A percentile compares a stretch with the other conserved stretches of the same genome.
These are phyloP conservation scores for Mimumesa dahlbomi DNA, from an alignment of 2,888 invertebrate species.

Conservation along the genomic window DNA sequence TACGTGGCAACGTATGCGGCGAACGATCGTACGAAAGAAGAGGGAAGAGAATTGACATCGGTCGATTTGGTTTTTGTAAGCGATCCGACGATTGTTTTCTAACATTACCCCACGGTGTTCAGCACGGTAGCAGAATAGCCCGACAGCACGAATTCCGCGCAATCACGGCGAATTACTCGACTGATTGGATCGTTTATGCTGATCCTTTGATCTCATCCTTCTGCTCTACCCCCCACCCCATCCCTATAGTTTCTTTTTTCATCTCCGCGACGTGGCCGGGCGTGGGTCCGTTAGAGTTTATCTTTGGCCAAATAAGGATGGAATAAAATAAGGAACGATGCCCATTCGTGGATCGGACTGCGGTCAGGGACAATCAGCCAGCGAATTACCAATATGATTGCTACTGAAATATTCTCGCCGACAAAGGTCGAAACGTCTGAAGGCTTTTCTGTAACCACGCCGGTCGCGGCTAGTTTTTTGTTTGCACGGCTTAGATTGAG, in stretches of 20 bases:
- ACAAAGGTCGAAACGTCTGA: constrained; percentile 71
- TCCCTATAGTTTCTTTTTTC: background rate
- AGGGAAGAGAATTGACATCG: background rate
- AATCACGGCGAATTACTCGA: constrained; percentile 79
- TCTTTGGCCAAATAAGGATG: constrained; percentile 78
- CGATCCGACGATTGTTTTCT: constrained; percentile 53
- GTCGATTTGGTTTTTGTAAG: background rate
- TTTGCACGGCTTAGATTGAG: constrained; percentile 36
- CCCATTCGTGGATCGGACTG: constrained; percentile 73
- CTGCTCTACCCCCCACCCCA: constrained; percentile 23
- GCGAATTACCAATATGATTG: constrained; percentile 80
- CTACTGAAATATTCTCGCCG: constrained; percentile 79
- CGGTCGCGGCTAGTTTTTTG: constrained; percentile 30
- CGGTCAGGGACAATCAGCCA: constrained; percentile 79
- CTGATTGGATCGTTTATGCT: constrained; percentile 80
- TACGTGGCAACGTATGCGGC: too few species aligned
- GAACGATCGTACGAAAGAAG: too few species aligned
- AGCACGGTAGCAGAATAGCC: constrained; percentile 73
- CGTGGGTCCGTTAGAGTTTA: constrained; percentile 74
- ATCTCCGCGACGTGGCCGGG: constrained; percentile 30
- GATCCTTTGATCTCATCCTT: constrained; percentile 77
- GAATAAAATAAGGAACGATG: constrained; percentile 74
- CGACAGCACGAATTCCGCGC: constrained; percentile 76
- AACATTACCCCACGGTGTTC: constrained; percentile 42
- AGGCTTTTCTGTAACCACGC: constrained; percentile 6